These are phyloP conservation scores for Hoplodrina blanda DNA, from an alignment of 2,888 invertebrate genomes.

Conservation along the genomic window DNA sequence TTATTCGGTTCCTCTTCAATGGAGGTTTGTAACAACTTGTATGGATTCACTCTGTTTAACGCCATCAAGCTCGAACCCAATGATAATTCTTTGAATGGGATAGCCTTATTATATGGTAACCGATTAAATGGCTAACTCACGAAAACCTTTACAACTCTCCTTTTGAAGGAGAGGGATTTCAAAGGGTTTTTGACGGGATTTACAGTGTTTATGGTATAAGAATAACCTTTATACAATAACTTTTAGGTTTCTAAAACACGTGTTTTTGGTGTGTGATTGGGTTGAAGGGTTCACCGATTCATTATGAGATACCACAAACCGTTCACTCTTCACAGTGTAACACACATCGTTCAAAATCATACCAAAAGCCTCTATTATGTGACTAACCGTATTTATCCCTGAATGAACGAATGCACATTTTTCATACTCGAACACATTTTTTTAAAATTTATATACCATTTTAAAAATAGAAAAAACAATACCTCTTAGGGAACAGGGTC, in stretches of 20 bases:
- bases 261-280: too few species aligned
- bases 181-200: not conserved
- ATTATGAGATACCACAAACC: too few species aligned
- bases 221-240: not conserved
- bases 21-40: not conserved
- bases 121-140: too few species aligned
- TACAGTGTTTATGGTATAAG: constrained; percentile 1
- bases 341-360: too few species aligned
- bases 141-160: not conserved
- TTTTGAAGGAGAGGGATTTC: not conserved
- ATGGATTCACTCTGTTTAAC: constrained; percentile 1
- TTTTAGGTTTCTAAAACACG: too few species aligned
- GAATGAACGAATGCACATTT: not conserved
- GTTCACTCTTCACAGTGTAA: too few species aligned
- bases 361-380: too few species aligned
- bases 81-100: not conserved
- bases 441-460: not conserved
- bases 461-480: too few species aligned
- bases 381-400: not conserved
- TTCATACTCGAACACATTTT: not conserved
- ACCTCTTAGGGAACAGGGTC: too few species aligned
- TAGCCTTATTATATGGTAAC: constrained; percentile 1
- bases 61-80: not conserved
- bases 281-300: not conserved
- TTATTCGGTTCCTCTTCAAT: not conserved